Conservation (phyloP, 1,140 invertebrate genomes). For the Caenorhabditis latens region DNA sequence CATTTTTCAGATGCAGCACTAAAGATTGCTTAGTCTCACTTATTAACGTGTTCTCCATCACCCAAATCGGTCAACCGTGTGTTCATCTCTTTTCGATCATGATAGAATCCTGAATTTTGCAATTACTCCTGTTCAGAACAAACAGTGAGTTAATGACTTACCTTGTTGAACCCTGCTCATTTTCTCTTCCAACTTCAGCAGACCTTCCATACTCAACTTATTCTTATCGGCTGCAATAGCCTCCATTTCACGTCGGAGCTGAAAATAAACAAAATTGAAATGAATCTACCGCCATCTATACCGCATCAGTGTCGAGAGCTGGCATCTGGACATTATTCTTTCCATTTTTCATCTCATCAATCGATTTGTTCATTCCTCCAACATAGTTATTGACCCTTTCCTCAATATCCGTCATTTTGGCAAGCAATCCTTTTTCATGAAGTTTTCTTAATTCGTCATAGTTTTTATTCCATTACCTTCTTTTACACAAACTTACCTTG, state of each 20-base stretch:
- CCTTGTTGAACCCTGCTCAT: slow-evolving; percentile 73
- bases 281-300: background rate
- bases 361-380: slow-evolving; percentile 69
- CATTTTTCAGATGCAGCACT: background rate
- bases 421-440: slow-evolving; percentile 75
- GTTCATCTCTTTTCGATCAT: slow-evolving; percentile 73
- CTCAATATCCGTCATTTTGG: slow-evolving; percentile 72
- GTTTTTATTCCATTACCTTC: background rate
- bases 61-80: slow-evolving; percentile 65
- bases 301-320: slow-evolving; percentile 72
- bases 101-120: slow-evolving; percentile 65
- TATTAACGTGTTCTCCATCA: slow-evolving; percentile 68
- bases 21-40: background rate
- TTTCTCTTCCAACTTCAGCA: slow-evolving; percentile 74
- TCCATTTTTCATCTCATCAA: slow-evolving; percentile 73
- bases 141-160: background rate
- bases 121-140: too few relatives aligned
- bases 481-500: slow-evolving; percentile 69
- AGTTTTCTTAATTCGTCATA: slow-evolving; percentile 69
- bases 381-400: slow-evolving; percentile 70
- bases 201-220: slow-evolving; percentile 75
- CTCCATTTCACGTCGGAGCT: slow-evolving; percentile 75
- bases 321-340: slow-evolving; percentile 74
- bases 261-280: slow-evolving; percentile 4
- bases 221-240: slow-evolving; percentile 75